A percentile compares a stretch with the other conserved stretches of the same genome.
These are phyloP conservation scores for Notarius lentiginosus DNA, from an alignment of 2,113 vertebrate species.

Conservation along the genomic window DNA sequence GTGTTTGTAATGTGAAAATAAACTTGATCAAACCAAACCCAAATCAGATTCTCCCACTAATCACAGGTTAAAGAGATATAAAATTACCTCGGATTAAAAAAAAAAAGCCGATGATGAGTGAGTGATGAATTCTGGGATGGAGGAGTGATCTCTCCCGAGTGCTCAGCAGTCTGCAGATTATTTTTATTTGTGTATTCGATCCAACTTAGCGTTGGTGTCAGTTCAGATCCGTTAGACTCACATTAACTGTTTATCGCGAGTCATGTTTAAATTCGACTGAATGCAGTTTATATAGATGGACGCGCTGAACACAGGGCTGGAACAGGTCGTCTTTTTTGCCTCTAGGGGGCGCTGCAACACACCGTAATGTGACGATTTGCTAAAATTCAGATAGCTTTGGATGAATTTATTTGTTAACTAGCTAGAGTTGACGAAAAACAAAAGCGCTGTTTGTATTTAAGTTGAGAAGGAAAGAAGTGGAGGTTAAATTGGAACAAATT, in stretches of 20 bases:
- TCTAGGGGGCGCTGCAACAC: neutral
- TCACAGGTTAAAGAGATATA: neutral
- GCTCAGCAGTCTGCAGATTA: neutral
- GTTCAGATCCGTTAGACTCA: no score
- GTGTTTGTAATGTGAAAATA: neutral
- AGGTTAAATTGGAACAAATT: neutral
- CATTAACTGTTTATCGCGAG: neutral
- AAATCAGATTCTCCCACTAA: neutral
- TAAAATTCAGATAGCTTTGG: neutral
- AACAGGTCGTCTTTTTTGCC: neutral
- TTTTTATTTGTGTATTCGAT: neutral
- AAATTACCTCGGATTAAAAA: neutral
- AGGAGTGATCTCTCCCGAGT: constrained; percentile 32
- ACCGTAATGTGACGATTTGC: neutral
- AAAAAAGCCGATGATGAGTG: neutral
- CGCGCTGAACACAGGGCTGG: neutral
- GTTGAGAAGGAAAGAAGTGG: no score
- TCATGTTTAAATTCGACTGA: neutral
- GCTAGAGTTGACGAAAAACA: no score
- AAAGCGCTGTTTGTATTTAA: no score
- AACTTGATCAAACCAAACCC: neutral
- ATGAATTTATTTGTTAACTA: neutral
- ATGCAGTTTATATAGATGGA: neutral
- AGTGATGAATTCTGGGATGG: constrained; percentile 28
- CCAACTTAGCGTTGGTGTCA: neutral